Percentiles rank a stretch among this genome's conserved stretches.
These are phyloP conservation scores for Hydra vulgaris DNA, from an alignment of 30 jellyfish, hydroid and myxozoan species.

Conservation along the genomic window DNA sequence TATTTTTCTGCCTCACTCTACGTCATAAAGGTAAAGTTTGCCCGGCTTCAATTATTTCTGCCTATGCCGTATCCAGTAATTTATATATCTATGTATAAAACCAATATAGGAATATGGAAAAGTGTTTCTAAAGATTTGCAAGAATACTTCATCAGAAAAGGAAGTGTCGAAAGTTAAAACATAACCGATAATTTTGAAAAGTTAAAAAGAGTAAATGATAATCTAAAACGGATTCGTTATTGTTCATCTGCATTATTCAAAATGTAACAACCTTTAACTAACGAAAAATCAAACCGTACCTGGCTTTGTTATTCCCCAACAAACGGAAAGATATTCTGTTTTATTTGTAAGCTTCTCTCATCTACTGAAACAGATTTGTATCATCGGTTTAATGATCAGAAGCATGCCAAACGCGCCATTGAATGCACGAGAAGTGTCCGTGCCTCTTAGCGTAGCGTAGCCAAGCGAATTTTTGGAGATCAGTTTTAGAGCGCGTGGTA, in stretches of 20 bases:
- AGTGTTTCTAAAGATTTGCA: neutral
- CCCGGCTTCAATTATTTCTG: too few relatives aligned
- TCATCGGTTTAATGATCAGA: neutral
- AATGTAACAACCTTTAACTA: neutral
- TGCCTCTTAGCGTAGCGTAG: neutral
- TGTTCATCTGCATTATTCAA: neutral
- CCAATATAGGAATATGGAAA: neutral
- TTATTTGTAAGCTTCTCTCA: neutral
- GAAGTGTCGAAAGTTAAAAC: neutral
- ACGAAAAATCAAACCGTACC: neutral
- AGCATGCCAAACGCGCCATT: neutral
- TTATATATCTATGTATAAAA: too few relatives aligned
- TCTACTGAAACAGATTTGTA: neutral
- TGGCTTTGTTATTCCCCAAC: neutral
- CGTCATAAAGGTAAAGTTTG: too few relatives aligned
- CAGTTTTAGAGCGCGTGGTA: neutral
- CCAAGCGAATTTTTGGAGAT: neutral
- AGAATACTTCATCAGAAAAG: neutral
- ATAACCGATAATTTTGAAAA: neutral
- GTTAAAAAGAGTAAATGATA: neutral
- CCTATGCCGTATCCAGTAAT: too few relatives aligned
- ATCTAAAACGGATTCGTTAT: neutral
- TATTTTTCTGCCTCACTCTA: too few relatives aligned
- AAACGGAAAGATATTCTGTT: neutral
- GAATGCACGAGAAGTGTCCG: neutral